Conservation (phyloP, 2,113 vertebrate species). For the Orthonyx spaldingii region DNA sequence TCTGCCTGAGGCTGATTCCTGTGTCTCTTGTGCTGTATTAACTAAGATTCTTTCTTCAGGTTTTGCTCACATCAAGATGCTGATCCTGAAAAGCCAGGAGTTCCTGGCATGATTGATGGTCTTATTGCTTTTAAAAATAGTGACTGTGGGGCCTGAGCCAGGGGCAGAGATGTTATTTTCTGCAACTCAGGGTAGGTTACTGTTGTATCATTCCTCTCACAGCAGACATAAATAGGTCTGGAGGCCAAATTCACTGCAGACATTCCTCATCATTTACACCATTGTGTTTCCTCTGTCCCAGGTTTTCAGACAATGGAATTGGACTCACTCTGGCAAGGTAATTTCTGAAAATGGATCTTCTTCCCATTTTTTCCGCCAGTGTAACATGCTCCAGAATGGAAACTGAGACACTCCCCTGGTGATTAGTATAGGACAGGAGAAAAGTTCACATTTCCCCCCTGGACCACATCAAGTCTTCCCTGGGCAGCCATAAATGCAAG, state of each 20-base stretch:
- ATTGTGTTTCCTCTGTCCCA: background rate
- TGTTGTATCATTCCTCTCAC: background rate
- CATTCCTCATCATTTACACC: background rate
- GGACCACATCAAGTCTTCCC: background rate
- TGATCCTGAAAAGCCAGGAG: conserved; percentile 50
- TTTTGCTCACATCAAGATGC: conserved; percentile 64
- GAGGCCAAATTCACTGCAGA: background rate
- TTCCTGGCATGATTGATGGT: conserved; percentile 52
- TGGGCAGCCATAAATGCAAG: background rate
- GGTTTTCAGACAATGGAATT: conserved; percentile 56
- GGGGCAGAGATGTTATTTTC: conserved; percentile 51
- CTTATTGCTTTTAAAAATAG: conserved; percentile 68
- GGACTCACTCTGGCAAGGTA: conserved; percentile 52
- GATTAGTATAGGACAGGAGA: background rate
- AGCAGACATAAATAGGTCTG: background rate
- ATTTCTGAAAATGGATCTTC: background rate
- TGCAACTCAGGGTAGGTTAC: conserved; percentile 54
- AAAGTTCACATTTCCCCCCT: background rate
- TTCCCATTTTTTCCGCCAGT: background rate
- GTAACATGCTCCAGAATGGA: background rate
- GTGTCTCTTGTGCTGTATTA: background rate
- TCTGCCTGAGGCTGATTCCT: background rate
- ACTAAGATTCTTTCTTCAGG: conserved; percentile 7
- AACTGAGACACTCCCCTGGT: background rate
- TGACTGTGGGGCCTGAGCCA: conserved; percentile 46